Conservation (phyloP, 1,140 invertebrate species). For the Acyrthosiphon pisum region DNA sequence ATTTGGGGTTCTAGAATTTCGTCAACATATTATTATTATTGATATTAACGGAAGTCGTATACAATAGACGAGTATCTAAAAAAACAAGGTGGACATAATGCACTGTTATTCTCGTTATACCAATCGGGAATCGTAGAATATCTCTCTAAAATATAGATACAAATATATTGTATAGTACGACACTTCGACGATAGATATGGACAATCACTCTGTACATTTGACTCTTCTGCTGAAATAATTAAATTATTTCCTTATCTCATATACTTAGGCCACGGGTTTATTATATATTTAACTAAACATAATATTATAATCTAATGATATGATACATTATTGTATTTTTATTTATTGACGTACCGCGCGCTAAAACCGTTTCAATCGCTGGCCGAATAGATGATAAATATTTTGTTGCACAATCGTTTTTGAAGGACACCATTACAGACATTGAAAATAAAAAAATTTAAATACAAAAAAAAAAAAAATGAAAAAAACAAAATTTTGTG, state of each 20-base stretch:
- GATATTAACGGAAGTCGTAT: too few species aligned
- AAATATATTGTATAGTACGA: neutral
- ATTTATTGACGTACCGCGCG: neutral
- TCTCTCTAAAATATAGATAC: too few species aligned
- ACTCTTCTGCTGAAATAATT: neutral
- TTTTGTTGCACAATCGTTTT: slow-evolving; percentile 23
- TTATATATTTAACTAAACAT: neutral
- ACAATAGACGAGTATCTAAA: too few species aligned
- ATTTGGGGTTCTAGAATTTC: too few species aligned
- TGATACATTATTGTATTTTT: neutral
- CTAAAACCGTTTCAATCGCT: neutral
- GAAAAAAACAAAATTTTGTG: neutral
- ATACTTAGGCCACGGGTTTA: neutral
- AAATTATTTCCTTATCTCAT: slow-evolving; percentile 31
- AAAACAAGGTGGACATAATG: too few species aligned
- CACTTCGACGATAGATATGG: too few species aligned
- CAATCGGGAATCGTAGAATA: too few species aligned
- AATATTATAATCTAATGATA: slow-evolving; percentile 12
- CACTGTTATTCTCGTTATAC: too few species aligned
- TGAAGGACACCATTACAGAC: neutral
- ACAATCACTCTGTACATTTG: neutral
- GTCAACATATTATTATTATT: too few species aligned
- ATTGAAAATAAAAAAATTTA: neutral
- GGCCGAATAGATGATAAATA: neutral
- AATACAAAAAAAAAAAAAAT: neutral